Percentiles rank a stretch among this genome's conserved stretches.
phyloP scores from a whole-genome alignment of 2,888 invertebrate species.

The Dicycla oo region DNA sequence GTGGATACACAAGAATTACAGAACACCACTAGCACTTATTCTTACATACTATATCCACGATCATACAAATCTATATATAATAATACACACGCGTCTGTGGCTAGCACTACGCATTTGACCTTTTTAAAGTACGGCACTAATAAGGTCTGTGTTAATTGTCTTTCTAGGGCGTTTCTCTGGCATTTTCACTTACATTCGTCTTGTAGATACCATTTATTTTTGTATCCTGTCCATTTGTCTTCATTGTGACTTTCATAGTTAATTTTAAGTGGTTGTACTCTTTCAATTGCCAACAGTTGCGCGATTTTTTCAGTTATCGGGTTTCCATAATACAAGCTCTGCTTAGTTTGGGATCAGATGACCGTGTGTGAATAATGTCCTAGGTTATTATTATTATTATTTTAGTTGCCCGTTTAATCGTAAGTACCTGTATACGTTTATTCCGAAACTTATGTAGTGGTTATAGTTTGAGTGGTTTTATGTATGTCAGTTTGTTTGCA shows the following conservation, averaged over 20 bases:
- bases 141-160: background rate
- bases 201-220: background rate
- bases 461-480: background rate
- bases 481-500: background rate
- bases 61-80: background rate
- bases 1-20: background rate
- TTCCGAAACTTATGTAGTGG: background rate
- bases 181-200: background rate
- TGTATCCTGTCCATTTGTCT: no score
- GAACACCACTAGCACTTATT: background rate
- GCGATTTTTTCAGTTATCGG: no score
- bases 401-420: conserved; percentile 25
- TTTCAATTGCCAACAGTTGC: background rate
- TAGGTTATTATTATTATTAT: no score
- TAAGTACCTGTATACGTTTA: conserved; percentile 14
- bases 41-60: background rate
- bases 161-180: background rate
- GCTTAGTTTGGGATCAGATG: no score
- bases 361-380: no score
- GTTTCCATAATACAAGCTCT: no score
- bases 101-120: background rate
- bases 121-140: background rate
- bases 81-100: background rate
- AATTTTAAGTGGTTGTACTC: no score
- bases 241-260: background rate